Evolutionary conservation across 2,797 vertebrate species (phyloP).

Genomic region (Thalassophryne amazonica): DNA sequence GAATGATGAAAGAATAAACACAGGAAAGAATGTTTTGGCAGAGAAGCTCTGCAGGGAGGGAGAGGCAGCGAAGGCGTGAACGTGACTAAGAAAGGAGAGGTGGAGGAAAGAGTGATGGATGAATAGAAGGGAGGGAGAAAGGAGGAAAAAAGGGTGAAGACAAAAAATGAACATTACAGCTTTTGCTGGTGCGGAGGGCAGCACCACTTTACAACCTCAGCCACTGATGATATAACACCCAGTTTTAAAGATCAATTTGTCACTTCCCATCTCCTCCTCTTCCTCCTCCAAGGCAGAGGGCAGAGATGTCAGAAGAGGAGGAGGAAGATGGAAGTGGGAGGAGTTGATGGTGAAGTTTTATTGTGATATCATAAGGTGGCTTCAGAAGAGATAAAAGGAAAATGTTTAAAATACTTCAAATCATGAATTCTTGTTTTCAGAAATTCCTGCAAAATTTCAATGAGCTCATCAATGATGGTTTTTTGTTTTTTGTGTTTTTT

Average conservation of each 20-base stretch:
- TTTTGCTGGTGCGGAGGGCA: slow-evolving; percentile 20
- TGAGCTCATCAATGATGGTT: too few relatives aligned
- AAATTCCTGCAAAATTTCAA: too few relatives aligned
- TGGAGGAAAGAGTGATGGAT: neutral
- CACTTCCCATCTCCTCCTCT: slow-evolving; percentile 60
- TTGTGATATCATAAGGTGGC: too few relatives aligned
- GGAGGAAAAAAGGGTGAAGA: neutral
- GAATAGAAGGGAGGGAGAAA: neutral
- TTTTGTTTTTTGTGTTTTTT: too few relatives aligned
- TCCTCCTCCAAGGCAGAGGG: neutral
- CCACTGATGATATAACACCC: slow-evolving; percentile 52
- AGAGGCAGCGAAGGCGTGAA: too few relatives aligned
- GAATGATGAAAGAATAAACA: slow-evolving; percentile 4
- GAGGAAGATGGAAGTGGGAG: neutral
- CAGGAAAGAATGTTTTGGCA: too few relatives aligned
- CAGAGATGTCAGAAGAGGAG: slow-evolving; percentile 3
- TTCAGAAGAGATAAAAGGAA: too few relatives aligned
- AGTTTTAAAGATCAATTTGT: slow-evolving; percentile 65
- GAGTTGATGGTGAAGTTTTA: neutral
- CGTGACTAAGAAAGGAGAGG: neutral
- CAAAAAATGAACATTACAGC: slow-evolving; percentile 42
- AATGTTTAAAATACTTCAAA: too few relatives aligned
- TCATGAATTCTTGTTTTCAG: too few relatives aligned
- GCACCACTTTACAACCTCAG: slow-evolving; percentile 42
- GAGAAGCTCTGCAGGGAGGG: too few relatives aligned